Evolutionary conservation across 2,113 vertebrate genomes (phyloP).

Genomic region (Crotalus horridus): DNA sequence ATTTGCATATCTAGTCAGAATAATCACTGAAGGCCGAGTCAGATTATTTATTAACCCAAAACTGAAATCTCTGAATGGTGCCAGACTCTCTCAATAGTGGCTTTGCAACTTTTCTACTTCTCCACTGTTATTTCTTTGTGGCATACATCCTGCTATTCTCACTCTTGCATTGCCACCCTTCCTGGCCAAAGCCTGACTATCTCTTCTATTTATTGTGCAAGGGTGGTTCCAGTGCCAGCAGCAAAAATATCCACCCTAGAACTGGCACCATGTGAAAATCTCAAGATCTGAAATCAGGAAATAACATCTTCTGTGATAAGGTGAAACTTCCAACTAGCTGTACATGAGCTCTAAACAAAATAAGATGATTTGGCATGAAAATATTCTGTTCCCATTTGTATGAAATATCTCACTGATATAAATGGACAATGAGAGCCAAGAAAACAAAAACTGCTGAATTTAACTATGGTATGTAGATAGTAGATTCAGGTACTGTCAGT

Average conservation of each 20-base stretch:
- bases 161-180: slow-evolving; percentile 69
- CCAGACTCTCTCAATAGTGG: slow-evolving; percentile 42
- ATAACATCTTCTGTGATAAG: neutral
- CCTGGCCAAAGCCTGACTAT: slow-evolving; percentile 69
- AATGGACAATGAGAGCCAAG: neutral
- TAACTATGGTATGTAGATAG: neutral
- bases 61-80: slow-evolving; percentile 21
- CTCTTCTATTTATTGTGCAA: slow-evolving; percentile 44
- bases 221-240: slow-evolving; percentile 32
- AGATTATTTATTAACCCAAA: slow-evolving; percentile 6
- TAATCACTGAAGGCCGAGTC: neutral
- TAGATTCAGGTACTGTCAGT: neutral
- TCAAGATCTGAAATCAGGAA: neutral
- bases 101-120: slow-evolving; percentile 35
- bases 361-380: neutral
- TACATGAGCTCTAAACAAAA: neutral
- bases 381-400: neutral
- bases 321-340: neutral
- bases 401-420: neutral
- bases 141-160: slow-evolving; percentile 79
- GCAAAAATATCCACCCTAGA: slow-evolving; percentile 18
- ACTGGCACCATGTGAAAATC: slow-evolving; percentile 6
- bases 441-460: neutral
- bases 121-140: neutral
- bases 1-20: neutral